Evolutionary conservation across 2,888 invertebrate genomes (phyloP).

Genomic region (Apamea crenata): DNA sequence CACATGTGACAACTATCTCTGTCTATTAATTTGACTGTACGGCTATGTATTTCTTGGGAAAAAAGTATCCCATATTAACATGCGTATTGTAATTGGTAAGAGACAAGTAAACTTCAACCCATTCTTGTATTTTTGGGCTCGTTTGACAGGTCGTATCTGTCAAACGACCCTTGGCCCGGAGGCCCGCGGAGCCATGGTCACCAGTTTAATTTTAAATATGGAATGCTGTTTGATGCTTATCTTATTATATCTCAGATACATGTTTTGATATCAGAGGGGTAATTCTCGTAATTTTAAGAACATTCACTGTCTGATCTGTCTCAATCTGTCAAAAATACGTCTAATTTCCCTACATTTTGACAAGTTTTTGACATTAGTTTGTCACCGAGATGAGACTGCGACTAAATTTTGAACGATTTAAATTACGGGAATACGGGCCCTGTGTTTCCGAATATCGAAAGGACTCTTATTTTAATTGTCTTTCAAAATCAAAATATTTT

Average conservation of each 20-base stretch:
- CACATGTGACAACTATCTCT: background rate
- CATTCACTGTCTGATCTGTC: too few species aligned
- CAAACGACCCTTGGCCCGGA: background rate
- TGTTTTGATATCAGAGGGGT: constrained; percentile 1
- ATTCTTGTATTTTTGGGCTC: constrained; percentile 4
- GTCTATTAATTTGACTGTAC: background rate
- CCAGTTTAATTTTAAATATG: constrained; percentile 18
- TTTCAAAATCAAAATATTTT: too few species aligned
- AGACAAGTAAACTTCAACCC: background rate
- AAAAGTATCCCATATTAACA: background rate
- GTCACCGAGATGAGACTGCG: too few species aligned
- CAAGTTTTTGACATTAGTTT: too few species aligned
- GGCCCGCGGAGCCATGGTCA: background rate
- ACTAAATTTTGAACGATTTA: too few species aligned
- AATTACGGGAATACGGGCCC: too few species aligned
- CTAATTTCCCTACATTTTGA: too few species aligned
- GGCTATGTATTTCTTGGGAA: background rate
- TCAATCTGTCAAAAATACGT: too few species aligned
- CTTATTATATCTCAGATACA: background rate
- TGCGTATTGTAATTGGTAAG: background rate
- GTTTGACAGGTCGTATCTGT: constrained; percentile 10
- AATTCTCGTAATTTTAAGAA: too few species aligned
- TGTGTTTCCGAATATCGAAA: background rate
- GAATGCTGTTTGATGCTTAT: constrained; percentile 24
- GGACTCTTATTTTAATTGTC: background rate